A percentile compares a stretch with the other conserved stretches of the same genome.
Evolutionary conservation across 2,888 invertebrate genomes (phyloP).

Genomic region (Corbicula japonica): DNA sequence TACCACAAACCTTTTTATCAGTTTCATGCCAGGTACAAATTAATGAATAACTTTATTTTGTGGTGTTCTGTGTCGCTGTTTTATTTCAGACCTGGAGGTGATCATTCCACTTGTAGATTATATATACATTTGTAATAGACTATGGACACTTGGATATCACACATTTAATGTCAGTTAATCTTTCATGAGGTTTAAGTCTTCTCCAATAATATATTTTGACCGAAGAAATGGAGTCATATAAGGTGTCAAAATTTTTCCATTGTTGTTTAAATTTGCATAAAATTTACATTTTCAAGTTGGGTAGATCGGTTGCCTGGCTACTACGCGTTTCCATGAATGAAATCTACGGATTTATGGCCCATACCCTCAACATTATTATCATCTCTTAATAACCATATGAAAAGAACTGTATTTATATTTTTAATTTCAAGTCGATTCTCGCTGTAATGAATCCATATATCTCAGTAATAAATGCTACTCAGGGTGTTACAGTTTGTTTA

Average conservation of each 20-base stretch:
- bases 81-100: too few species aligned
- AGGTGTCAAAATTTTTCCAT: conserved; percentile 5
- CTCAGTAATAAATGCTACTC: conserved; percentile 22
- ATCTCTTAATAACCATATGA: conserved; percentile 30
- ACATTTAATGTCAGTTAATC: too few species aligned
- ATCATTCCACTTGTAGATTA: too few species aligned
- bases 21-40: too few species aligned
- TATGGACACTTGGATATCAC: too few species aligned
- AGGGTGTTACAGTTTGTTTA: conserved; percentile 15
- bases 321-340: conserved; percentile 27
- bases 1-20: too few species aligned
- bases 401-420: conserved; percentile 13
- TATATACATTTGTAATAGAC: too few species aligned
- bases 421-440: conserved; percentile 28
- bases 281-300: conserved; percentile 16
- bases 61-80: too few species aligned
- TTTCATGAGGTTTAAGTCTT: too few species aligned
- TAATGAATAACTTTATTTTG: too few species aligned
- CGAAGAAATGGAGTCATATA: conserved; percentile 1
- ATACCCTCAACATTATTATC: conserved; percentile 17
- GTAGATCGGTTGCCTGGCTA: conserved; percentile 20
- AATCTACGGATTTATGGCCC: conserved; percentile 12
- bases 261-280: conserved; percentile 26
- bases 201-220: too few species aligned
- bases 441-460: conserved; percentile 27